A percentile compares a stretch with the other conserved stretches of the same genome.
Evolutionary conservation across 2,113 vertebrate species (phyloP).

Genomic region (Peromyscus leucopus): DNA sequence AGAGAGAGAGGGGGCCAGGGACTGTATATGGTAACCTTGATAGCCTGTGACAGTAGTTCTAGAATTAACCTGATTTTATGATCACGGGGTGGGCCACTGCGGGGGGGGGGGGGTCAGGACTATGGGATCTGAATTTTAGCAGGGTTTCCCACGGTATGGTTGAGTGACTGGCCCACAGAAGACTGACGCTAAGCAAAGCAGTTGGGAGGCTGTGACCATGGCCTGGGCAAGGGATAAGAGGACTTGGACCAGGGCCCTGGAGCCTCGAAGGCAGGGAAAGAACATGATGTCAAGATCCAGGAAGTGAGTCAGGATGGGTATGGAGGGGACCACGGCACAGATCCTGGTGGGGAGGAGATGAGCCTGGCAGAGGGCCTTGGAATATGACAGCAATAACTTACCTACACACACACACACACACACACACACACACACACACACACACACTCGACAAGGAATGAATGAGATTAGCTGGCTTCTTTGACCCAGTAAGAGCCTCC

Average conservation of each 20-base stretch:
- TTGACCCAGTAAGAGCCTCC: not conserved
- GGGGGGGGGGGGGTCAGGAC: not conserved
- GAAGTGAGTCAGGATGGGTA: not conserved
- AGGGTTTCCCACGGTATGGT: not conserved
- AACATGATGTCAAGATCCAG: not conserved
- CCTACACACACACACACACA: not conserved
- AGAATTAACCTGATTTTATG: not conserved
- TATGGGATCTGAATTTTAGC: not conserved
- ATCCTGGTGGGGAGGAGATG: not conserved
- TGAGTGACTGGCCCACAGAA: not conserved
- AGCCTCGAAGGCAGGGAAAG: not conserved
- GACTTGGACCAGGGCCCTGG: not conserved
- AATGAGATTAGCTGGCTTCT: not conserved
- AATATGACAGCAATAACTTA: not conserved
- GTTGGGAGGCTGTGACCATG: not conserved
- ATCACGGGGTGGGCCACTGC: no score
- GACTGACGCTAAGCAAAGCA: not conserved
- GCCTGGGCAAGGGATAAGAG: not conserved
- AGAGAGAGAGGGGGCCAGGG: no score
- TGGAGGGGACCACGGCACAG: not conserved
- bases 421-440: no score
- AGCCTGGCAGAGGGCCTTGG: not conserved
- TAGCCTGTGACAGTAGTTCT: not conserved
- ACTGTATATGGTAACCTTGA: not conserved
- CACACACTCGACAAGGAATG: not conserved